Evolutionary conservation across 2,797 vertebrate species (phyloP).

Genomic region (Cuniculus paca): DNA sequence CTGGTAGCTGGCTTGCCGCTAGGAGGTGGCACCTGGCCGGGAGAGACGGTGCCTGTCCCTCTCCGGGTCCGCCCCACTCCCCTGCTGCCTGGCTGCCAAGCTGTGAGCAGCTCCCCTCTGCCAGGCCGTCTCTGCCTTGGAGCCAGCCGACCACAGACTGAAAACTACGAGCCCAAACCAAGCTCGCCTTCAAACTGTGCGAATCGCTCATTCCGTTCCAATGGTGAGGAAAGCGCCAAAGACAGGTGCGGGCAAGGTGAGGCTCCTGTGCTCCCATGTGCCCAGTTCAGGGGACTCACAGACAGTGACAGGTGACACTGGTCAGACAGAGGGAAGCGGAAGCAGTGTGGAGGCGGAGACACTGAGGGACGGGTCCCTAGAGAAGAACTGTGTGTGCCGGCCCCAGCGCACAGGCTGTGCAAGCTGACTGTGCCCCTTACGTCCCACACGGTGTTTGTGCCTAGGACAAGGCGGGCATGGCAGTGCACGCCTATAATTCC

Average conservation of each 20-base stretch:
- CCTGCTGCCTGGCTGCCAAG: neutral
- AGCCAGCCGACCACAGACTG: neutral
- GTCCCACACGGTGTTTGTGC: rapidly evolving
- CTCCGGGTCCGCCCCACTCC: neutral
- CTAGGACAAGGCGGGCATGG: neutral
- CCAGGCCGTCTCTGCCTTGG: neutral
- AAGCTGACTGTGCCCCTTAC: too few relatives aligned
- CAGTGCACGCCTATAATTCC: neutral
- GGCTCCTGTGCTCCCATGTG: neutral
- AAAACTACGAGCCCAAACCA: neutral
- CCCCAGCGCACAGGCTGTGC: rapidly evolving
- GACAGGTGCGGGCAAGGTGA: neutral
- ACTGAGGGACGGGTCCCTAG: neutral
- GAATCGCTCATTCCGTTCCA: neutral
- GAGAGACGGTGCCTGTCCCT: too few relatives aligned
- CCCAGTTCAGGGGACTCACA: neutral
- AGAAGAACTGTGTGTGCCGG: neutral
- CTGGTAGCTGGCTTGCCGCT: neutral
- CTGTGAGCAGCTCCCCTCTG: neutral
- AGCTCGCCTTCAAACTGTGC: neutral
- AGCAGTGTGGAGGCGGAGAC: neutral
- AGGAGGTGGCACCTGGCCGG: neutral
- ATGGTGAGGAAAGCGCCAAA: neutral
- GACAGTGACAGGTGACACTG: neutral
- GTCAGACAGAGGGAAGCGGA: neutral